Evolutionary conservation across 2,888 invertebrate species (phyloP).

Genomic region (Eurois occulta): DNA sequence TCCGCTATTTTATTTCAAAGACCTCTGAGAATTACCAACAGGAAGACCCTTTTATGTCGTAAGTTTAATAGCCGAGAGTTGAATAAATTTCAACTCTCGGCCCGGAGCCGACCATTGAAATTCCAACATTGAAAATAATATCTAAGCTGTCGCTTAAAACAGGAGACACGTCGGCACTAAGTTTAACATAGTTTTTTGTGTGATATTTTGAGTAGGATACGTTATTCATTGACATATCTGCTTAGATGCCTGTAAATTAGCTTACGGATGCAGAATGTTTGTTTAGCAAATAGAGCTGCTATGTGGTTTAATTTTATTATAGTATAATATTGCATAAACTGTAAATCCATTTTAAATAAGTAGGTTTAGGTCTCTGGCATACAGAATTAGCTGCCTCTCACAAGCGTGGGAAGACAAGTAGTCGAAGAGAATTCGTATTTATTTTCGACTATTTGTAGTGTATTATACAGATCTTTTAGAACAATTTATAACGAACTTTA

Average conservation of each 20-base stretch:
- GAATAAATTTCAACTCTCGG: no score
- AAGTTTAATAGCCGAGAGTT: no score
- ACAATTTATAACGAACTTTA: no score
- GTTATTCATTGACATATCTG: not conserved
- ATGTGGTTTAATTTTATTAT: not conserved
- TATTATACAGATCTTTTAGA: no score
- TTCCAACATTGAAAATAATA: no score
- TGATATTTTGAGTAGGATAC: not conserved
- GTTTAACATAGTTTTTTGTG: not conserved
- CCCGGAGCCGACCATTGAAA: no score
- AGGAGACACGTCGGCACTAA: no score
- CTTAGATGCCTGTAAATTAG: not conserved
- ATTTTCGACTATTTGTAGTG: not conserved
- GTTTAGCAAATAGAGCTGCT: no score
- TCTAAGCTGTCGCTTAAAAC: no score
- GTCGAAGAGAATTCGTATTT: not conserved
- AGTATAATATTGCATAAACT: not conserved
- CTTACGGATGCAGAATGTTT: not conserved
- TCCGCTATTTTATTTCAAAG: no score
- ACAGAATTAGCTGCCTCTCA: not conserved
- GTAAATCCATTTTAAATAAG: conserved; percentile 2
- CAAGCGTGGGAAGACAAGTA: conserved; percentile 1
- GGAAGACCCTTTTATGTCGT: no score
- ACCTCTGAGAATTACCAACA: no score
- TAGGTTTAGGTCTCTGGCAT: not conserved